phyloP scores from a whole-genome alignment of 53 echinoderm and acorn worm species.

The Temnopleurus reevesii region DNA sequence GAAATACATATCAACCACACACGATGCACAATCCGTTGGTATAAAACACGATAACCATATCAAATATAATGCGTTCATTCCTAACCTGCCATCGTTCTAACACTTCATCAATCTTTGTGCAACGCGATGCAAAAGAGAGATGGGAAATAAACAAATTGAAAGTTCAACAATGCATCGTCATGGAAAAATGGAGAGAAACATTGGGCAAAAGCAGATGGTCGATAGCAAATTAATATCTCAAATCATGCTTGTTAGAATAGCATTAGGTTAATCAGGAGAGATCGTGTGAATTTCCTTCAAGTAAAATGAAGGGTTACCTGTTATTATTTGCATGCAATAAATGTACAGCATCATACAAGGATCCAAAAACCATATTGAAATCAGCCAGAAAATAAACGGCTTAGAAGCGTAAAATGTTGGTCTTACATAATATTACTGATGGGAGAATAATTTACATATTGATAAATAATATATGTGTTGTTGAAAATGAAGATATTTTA shows the following conservation, averaged over 20 bases:
- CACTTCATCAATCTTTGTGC: constrained; percentile 50
- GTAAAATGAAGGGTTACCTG: background rate
- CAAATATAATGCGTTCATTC: background rate
- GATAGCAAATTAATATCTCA: constrained; percentile 14
- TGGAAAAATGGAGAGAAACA: background rate
- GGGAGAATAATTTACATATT: background rate
- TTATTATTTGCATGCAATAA: constrained; percentile 6
- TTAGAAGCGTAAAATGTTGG: constrained; percentile 5
- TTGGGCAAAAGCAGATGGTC: background rate
- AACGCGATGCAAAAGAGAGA: constrained; percentile 30
- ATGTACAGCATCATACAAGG: constrained; percentile 17
- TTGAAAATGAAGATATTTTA: background rate
- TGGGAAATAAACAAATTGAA: constrained; percentile 2
- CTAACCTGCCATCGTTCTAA: constrained; percentile 11
- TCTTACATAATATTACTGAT: background rate
- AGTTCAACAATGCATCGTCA: constrained; percentile 1
- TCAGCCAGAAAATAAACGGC: constrained; percentile 20
- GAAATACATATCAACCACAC: background rate
- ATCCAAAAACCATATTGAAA: background rate
- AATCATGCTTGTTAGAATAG: constrained; percentile 28
- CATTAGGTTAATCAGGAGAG: background rate
- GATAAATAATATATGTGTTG: background rate
- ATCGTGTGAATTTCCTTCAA: constrained; percentile 10
- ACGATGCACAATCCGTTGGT: constrained; percentile 10
- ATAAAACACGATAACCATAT: background rate